These are phyloP conservation scores for Anaspis maculata DNA, from an alignment of 2,888 invertebrate genomes.

Conservation along the genomic window DNA sequence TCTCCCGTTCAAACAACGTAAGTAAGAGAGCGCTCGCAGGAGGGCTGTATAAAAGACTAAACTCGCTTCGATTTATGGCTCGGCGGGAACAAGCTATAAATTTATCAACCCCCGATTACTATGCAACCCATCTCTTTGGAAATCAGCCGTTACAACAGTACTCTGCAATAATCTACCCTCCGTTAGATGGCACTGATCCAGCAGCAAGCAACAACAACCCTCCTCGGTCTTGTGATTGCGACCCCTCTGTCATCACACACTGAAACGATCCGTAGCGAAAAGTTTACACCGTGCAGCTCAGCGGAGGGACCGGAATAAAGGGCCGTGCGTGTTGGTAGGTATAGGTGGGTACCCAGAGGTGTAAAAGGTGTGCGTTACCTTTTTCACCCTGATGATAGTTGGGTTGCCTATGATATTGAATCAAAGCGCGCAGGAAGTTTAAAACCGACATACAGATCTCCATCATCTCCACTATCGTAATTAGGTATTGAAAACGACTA, in stretches of 20 bases:
- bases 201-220: no score
- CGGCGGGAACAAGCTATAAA: no score
- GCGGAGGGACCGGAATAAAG: no score
- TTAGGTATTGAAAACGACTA: no score
- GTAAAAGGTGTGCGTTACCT: slow-evolving; percentile 10
- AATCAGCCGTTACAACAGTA: slow-evolving; percentile 4
- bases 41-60: no score
- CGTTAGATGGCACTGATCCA: slow-evolving; percentile 9
- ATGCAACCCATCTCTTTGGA: slow-evolving; percentile 1
- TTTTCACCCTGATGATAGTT: slow-evolving; percentile 11
- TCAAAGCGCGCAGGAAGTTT: no score
- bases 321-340: no score
- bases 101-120: not conserved
- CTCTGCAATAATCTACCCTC: slow-evolving; percentile 4
- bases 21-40: slow-evolving; percentile 2
- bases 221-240: slow-evolving; percentile 1
- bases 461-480: no score
- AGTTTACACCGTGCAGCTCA: not conserved
- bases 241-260: not conserved
- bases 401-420: slow-evolving; percentile 14
- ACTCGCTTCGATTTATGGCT: no score
- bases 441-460: no score
- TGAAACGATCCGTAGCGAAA: slow-evolving; percentile 11
- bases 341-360: no score
- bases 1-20: not conserved